A percentile compares a stretch with the other conserved stretches of the same genome.
These are phyloP conservation scores for Nemotelus nigrinus DNA, from an alignment of 2,888 invertebrate genomes.

Conservation along the genomic window DNA sequence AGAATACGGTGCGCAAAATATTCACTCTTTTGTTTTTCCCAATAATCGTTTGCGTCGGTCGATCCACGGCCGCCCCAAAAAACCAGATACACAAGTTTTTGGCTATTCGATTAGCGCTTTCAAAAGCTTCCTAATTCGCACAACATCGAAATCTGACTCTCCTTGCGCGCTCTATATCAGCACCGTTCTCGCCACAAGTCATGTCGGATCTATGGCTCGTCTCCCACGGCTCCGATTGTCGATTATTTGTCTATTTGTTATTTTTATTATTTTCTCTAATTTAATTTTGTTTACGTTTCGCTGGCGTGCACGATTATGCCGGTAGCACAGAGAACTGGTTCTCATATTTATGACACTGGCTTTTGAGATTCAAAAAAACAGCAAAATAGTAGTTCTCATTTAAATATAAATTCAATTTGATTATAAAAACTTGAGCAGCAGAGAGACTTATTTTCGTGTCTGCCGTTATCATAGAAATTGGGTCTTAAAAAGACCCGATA, in stretches of 20 bases:
- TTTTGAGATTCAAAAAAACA: too few species aligned
- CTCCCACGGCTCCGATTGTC: background rate
- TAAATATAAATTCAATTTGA: too few species aligned
- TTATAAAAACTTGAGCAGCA: too few species aligned
- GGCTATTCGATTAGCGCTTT: constrained; percentile 5
- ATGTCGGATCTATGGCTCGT: background rate
- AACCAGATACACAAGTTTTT: constrained; percentile 38
- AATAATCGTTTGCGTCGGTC: background rate
- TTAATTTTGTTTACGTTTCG: constrained; percentile 35
- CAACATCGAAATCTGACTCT: background rate
- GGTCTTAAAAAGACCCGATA: background rate
- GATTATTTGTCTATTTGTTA: constrained; percentile 27
- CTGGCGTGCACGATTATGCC: constrained; percentile 2
- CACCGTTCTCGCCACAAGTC: background rate
- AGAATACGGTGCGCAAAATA: background rate
- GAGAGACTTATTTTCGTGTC: background rate
- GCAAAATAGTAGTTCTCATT: too few species aligned
- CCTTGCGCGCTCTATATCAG: background rate
- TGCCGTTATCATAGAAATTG: background rate
- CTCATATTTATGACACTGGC: too few species aligned
- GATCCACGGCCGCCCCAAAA: background rate
- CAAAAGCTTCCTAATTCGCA: background rate
- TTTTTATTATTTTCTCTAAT: constrained; percentile 20
- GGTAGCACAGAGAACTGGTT: background rate
- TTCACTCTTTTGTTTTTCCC: too few species aligned